Conservation (phyloP, 2,113 vertebrate species). For the Neomonachus schauinslandi region DNA sequence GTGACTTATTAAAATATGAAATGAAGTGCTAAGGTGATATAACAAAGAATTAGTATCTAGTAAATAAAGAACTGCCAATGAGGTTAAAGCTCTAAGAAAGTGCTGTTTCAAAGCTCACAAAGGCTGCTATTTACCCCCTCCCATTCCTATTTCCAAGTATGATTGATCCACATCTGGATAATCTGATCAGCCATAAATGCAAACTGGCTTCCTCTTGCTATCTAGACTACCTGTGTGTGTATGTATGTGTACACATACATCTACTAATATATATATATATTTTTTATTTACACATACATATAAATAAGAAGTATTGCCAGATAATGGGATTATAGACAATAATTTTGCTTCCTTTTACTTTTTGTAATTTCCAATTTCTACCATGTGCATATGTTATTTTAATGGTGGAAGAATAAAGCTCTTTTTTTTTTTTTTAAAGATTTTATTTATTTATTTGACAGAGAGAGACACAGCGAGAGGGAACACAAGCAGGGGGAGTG, state of each 20-base stretch:
- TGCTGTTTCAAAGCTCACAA: not conserved
- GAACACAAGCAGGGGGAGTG: no score
- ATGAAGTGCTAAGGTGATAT: slow-evolving; percentile 2
- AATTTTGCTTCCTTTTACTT: slow-evolving; percentile 50
- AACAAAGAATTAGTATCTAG: slow-evolving; percentile 45
- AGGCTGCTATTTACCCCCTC: not conserved
- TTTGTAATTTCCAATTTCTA: slow-evolving; percentile 40
- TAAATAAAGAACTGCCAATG: not conserved
- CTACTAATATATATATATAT: not conserved
- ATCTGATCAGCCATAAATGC: not conserved
- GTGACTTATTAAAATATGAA: slow-evolving; percentile 28
- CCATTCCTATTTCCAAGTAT: not conserved
- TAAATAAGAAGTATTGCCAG: not conserved
- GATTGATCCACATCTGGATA: not conserved
- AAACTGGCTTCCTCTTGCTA: slow-evolving; percentile 27
- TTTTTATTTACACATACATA: not conserved
- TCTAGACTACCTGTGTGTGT: not conserved
- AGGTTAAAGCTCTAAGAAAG: not conserved
- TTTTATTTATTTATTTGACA: no score
- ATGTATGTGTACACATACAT: no score
- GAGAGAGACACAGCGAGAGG: no score
- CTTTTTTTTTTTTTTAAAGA: no score
- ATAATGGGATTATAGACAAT: not conserved
- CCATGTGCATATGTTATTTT: slow-evolving; percentile 3
- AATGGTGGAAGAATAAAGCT: slow-evolving; percentile 53